A percentile compares a stretch with the other conserved stretches of the same genome.
phyloP scores from a whole-genome alignment of 2,797 vertebrate species.

The Mormyrops attenuatus region DNA sequence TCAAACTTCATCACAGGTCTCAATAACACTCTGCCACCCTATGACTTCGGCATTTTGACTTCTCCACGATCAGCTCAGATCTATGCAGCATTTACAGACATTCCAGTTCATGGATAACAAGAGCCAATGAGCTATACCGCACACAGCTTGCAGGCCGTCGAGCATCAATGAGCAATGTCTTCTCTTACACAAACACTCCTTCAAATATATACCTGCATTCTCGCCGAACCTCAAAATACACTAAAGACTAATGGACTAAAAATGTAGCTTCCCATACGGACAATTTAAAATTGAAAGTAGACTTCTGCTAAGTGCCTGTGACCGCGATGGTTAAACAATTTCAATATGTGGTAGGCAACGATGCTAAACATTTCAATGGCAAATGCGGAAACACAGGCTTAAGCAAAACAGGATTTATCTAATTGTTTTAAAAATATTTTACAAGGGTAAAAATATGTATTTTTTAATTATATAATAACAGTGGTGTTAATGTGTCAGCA shows the following conservation, averaged over 20 bases:
- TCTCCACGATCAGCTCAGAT: slow-evolving; percentile 31
- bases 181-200: slow-evolving; percentile 42
- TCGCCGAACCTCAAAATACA: neutral
- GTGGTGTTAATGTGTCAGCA: neutral
- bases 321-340: neutral
- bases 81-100: slow-evolving; percentile 51
- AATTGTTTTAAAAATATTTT: neutral
- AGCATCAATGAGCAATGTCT: slow-evolving; percentile 49
- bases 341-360: neutral
- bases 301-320: neutral
- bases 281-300: neutral
- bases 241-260: slow-evolving; percentile 5
- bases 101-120: slow-evolving; percentile 47
- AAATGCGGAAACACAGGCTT: neutral
- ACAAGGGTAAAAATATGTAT: neutral
- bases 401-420: neutral
- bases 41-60: slow-evolving; percentile 35
- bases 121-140: slow-evolving; percentile 55
- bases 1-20: neutral
- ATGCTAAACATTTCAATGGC: neutral
- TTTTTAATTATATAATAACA: neutral
- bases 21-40: neutral
- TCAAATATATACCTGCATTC: slow-evolving; percentile 34
- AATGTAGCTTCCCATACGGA: neutral
- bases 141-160: slow-evolving; percentile 47